Evolutionary conservation across 2,888 invertebrate species (phyloP).

Genomic region (Hemicrepidius hirtus): DNA sequence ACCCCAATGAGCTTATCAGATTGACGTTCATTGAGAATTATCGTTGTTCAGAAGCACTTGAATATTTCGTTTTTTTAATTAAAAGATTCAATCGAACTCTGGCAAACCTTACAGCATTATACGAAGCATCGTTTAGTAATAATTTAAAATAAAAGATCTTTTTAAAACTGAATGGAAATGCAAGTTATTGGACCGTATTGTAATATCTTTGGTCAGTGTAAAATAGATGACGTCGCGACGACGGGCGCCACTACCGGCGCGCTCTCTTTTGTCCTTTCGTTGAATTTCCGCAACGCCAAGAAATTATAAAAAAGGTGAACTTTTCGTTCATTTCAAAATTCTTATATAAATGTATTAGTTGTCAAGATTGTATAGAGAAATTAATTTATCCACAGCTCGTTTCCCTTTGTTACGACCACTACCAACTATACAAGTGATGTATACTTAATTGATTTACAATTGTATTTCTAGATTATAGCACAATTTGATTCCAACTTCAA

Average conservation of each 20-base stretch:
- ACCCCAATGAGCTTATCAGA: conserved; percentile 10
- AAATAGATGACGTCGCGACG: conserved; percentile 65
- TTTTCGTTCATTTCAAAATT: no score
- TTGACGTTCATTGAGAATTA: conserved; percentile 3
- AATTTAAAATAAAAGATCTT: conserved; percentile 39
- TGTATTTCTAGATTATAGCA: no score
- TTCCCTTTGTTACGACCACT: no score
- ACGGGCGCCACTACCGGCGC: conserved; percentile 59
- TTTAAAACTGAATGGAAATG: conserved; percentile 40
- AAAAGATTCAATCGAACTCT: background rate
- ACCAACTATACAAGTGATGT: no score
- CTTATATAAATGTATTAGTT: no score
- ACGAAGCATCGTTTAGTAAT: conserved; percentile 1
- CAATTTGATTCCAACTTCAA: no score
- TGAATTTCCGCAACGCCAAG: conserved; percentile 43
- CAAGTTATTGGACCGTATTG: conserved; percentile 60
- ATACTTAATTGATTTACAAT: no score
- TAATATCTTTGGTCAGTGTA: conserved; percentile 63
- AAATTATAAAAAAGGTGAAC: conserved; percentile 36
- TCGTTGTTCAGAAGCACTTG: background rate
- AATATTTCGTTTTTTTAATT: conserved; percentile 7
- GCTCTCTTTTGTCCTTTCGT: conserved; percentile 54
- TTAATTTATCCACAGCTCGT: no score
- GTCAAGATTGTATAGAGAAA: no score
- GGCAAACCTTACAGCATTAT: background rate